Base-by-base conservation (phyloP, 2,888 invertebrate genomes). In the Acanthoscelides obtectus region DNA sequence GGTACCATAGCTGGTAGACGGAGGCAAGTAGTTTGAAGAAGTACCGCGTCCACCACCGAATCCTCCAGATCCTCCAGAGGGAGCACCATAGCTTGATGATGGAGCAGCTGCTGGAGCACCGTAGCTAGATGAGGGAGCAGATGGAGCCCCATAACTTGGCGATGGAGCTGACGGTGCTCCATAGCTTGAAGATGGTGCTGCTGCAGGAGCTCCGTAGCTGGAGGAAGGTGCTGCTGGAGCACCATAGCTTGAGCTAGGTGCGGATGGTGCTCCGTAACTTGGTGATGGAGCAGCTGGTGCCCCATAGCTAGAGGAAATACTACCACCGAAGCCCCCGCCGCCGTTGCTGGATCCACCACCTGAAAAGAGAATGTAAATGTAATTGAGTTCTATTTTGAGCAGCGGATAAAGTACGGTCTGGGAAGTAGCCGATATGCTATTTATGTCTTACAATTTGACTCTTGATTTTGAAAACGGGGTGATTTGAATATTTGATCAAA, bases 101-200 rank as follows among this genome's bases (percentile, higher is more conserved):
- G 77, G 69, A 67, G 72, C 45, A 17, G 66, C 21, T 21, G 66
- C 22, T 8, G 71, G 72, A 20, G 77, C 85, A 19, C 86, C 87
- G 75, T 87, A 87, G 71, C 79, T 82, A 69, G 84, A 81, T 0
- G 82, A 87, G 0, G 85, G 81, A 75, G 77, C 74, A 67, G 76
- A 73, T 66, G 80, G 78, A 74, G 84, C 86, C 4, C 88, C 88
- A 74, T 88, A 89, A 70, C 84, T 87, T 71, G 84, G 84, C 1
- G 87, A 87, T 65, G 83, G 87, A n/a, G 83, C 82, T 1, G 25
- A 83, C 81, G 22, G 74, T 21, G 83, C 82, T 2, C 84, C 84
- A 69, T 84, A 84, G 65, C 73, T 74, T 12, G 75, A 75, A n/a
- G 76, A 75, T 65, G 76, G 82, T 17, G 74, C 4, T 20, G 79